phyloP scores from a whole-genome alignment of 2,797 vertebrate species.

The Coendou prehensilis region DNA sequence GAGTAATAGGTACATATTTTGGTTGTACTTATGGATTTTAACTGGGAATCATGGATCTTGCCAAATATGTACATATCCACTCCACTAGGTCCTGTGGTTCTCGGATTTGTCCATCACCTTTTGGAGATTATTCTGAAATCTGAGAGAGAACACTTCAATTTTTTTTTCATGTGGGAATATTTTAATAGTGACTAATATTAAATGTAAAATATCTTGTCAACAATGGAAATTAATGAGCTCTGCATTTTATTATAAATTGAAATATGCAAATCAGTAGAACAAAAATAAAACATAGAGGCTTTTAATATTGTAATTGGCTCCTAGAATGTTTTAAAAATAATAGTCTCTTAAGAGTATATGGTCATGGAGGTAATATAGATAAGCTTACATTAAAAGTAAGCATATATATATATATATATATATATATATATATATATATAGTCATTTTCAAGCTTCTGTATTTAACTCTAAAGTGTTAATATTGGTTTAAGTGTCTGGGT shows the following conservation, averaged over 20 bases:
- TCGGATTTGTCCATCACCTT: conserved; percentile 11
- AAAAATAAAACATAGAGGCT: conserved; percentile 68
- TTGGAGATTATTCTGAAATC: conserved; percentile 18
- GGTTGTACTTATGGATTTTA: conserved; percentile 51
- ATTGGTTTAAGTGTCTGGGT: conserved; percentile 49
- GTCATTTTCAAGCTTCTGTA: conserved; percentile 17
- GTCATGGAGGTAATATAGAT: conserved; percentile 49
- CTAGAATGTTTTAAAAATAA: conserved; percentile 65
- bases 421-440: background rate
- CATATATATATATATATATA: background rate
- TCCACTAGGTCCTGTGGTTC: background rate
- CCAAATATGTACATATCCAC: background rate
- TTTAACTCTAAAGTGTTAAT: conserved; percentile 70
- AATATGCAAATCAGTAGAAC: conserved; percentile 67
- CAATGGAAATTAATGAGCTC: conserved; percentile 68
- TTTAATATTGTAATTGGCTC: conserved; percentile 68
- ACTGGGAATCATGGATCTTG: background rate
- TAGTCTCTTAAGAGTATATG: conserved; percentile 67
- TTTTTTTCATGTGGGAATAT: conserved; percentile 49
- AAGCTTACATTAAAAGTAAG: conserved; percentile 60
- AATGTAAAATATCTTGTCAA: conserved; percentile 71
- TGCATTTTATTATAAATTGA: conserved; percentile 74
- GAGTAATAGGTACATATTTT: conserved; percentile 5
- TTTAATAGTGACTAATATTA: conserved; percentile 62
- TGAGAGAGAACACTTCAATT: conserved; percentile 4